Conservation (phyloP, 1,140 invertebrate species). For the Sycophaga agraensis region DNA sequence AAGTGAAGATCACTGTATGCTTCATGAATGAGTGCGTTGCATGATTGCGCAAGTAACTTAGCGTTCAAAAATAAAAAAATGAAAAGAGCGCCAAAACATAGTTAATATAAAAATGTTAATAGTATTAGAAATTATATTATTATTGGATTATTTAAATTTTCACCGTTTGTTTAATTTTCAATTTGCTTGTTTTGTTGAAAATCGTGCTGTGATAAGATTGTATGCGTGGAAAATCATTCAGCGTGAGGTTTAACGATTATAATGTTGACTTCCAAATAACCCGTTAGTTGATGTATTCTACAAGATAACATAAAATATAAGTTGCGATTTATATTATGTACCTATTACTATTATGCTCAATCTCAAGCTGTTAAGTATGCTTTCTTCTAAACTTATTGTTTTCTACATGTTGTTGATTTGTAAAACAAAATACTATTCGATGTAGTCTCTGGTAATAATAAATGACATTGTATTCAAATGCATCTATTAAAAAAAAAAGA, state of each 20-base stretch:
- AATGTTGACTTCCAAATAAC: conserved; percentile 29
- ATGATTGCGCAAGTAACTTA: conserved; percentile 6
- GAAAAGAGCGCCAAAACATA: conserved; percentile 10
- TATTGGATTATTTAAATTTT: conserved; percentile 43
- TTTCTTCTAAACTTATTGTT: conserved; percentile 33
- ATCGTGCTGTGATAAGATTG: conserved; percentile 51
- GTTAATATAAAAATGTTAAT: conserved; percentile 38
- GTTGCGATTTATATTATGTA: conserved; percentile 22
- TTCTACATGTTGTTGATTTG: conserved; percentile 35
- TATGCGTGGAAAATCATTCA: conserved; percentile 32
- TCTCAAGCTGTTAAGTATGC: conserved; percentile 28
- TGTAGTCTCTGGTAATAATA: conserved; percentile 35
- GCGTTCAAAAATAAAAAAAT: conserved; percentile 9
- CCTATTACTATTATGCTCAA: conserved; percentile 25
- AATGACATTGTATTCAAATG: conserved; percentile 30
- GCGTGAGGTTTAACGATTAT: conserved; percentile 30
- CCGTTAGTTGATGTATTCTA: conserved; percentile 21
- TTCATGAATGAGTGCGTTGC: not conserved
- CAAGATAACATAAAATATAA: conserved; percentile 26
- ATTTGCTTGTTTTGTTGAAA: conserved; percentile 43
- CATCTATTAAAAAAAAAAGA: conserved; percentile 2
- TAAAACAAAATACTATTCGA: conserved; percentile 34
- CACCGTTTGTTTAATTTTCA: conserved; percentile 31
- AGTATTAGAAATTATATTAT: conserved; percentile 40
- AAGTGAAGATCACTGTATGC: conserved; percentile 14